phyloP scores from a whole-genome alignment of 1,140 invertebrate genomes.

The Brachionus calyciflorus region DNA sequence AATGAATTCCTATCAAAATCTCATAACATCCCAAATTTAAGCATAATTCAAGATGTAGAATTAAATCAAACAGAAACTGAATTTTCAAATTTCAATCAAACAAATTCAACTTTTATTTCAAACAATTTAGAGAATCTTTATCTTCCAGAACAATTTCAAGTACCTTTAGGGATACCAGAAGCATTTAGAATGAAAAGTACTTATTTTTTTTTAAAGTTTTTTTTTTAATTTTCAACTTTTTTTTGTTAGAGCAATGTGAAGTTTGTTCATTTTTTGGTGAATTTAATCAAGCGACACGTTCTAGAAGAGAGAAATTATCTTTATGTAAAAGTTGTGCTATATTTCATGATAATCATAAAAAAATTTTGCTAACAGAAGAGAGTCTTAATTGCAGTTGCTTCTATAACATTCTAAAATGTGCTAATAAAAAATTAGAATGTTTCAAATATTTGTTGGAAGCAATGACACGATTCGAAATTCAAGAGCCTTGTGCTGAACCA shows the following conservation, averaged over 20 bases:
- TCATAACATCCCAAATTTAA: too few species aligned
- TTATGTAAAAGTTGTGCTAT: slow-evolving; percentile 1
- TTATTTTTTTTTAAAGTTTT: background rate
- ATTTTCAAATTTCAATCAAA: background rate
- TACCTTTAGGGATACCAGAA: background rate
- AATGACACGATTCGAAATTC: background rate
- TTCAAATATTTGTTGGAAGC: background rate
- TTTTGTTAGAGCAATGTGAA: background rate
- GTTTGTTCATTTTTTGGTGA: background rate
- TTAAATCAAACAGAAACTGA: background rate
- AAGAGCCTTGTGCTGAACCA: background rate
- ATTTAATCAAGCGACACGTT: background rate
- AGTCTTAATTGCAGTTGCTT: background rate
- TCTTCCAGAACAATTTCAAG: background rate
- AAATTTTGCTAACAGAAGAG: background rate
- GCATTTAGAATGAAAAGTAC: background rate
- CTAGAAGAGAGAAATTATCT: background rate
- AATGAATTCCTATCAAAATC: background rate
- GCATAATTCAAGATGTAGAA: background rate
- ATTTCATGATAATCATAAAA: slow-evolving; percentile 6
- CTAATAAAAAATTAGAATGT: background rate
- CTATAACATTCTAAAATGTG: background rate
- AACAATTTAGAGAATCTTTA: too few species aligned
- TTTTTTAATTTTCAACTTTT: background rate
- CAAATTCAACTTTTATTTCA: too few species aligned